These are phyloP conservation scores for Enteromius fasciolatus DNA, from an alignment of 2,797 vertebrate genomes.

Conservation along the genomic window DNA sequence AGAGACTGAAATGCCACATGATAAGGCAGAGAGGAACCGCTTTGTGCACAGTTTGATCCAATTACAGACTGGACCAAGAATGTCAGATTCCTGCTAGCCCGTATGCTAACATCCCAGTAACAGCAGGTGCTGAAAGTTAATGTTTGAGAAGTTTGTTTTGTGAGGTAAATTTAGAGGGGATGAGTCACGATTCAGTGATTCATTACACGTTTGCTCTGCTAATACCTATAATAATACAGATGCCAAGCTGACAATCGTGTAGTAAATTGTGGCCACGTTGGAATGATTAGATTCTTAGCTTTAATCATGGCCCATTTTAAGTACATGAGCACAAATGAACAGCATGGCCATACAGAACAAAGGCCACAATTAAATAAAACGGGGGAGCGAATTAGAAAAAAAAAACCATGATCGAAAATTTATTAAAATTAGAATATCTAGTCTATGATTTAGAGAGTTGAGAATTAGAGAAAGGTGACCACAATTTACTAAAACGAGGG, in stretches of 20 bases:
- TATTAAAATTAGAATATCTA: background rate
- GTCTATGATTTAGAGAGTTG: no score
- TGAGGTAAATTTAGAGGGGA: background rate
- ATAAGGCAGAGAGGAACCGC: conserved; percentile 30
- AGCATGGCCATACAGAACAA: background rate
- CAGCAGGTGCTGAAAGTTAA: conserved; percentile 12
- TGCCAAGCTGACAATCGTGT: background rate
- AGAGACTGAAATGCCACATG: conserved; percentile 47
- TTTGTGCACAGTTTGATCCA: conserved; percentile 48
- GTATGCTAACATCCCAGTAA: conserved; percentile 23
- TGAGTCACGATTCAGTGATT: background rate
- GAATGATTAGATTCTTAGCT: background rate
- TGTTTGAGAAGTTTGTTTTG: background rate
- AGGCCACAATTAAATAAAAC: background rate
- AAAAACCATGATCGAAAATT: background rate
- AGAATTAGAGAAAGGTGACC: no score
- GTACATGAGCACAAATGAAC: background rate
- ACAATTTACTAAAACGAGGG: no score
- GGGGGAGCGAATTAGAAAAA: background rate
- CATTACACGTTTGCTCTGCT: background rate
- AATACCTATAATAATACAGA: background rate
- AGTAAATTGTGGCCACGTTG: background rate
- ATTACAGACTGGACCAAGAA: conserved; percentile 37
- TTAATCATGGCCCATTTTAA: background rate
- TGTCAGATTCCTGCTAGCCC: conserved; percentile 29